Base-by-base conservation (phyloP, 2,797 vertebrate genomes). In the Alectoris magna region DNA sequence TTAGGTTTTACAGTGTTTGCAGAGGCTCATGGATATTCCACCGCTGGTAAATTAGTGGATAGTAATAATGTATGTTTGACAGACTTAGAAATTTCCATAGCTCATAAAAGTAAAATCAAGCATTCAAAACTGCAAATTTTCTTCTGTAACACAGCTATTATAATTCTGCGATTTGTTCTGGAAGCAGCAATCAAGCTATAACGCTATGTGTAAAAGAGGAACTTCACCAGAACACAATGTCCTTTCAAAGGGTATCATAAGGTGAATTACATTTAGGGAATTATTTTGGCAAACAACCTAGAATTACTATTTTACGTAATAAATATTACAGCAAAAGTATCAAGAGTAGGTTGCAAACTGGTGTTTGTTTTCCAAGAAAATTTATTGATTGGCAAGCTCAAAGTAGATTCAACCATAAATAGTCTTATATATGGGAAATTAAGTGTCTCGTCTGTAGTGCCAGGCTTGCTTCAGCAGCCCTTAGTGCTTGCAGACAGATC, bases 21-120 rank as follows among this genome's bases (percentile, higher is more conserved):
- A 66, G 85, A 86, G 29, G 64, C 41, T 60, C 12, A 2, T 46
- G 27, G 27, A 51, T 77, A 51, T 86, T 84, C 83, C 68, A 59
- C 49, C 53, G 58, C 34, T 90, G 82, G 51, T 87, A 91, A 91
- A 87, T 77, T 67, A 76, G 49, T 59, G 85, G 74, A 58, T 68
- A 82, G 38, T 41, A 83, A 60, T 62, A 68, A 48, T 43, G 21
- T 18, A 18, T 2, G 0, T 66, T 79, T 75, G 77, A 26, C 12
- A 66, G 60, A 91, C 84, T 36, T 14, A 41, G 31, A 58, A 11
- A 8, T 70, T 60, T 82, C 70, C 67, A 84, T 84, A 89, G 51
- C 13, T 29, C 15, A 82, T 59, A 66, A 39, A 91, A 85, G 23
- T 59, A 78, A 76, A 44, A 14, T 1, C 13, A 81, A 69, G 3